Conservation (phyloP, 2,888 invertebrate genomes). For the Drosophila mettleri region DNA sequence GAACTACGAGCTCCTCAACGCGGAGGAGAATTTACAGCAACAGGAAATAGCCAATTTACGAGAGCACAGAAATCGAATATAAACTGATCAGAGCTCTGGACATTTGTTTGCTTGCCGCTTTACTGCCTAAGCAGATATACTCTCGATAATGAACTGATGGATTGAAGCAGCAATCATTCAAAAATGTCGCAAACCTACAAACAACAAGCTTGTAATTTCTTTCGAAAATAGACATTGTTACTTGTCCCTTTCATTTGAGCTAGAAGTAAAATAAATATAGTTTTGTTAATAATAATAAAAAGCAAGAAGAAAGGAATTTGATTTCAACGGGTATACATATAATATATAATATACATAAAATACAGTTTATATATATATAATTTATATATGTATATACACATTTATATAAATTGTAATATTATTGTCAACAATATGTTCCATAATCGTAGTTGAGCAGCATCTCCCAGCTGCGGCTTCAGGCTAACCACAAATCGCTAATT, state of each 20-base stretch:
- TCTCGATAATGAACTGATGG: too few relatives aligned
- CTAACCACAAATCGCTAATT: slow-evolving; percentile 35
- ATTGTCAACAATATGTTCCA: slow-evolving; percentile 79
- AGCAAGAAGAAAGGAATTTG: slow-evolving; percentile 39
- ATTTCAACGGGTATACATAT: slow-evolving; percentile 49
- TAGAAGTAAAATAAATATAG: slow-evolving; percentile 36
- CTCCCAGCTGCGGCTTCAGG: slow-evolving; percentile 61
- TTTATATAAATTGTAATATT: slow-evolving; percentile 69
- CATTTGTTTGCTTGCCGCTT: slow-evolving; percentile 5
- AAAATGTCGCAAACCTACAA: slow-evolving; percentile 1
- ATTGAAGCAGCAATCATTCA: slow-evolving; percentile 12
- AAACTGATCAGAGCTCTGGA: neutral
- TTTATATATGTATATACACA: slow-evolving; percentile 38
- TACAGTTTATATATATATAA: slow-evolving; percentile 41
- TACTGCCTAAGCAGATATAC: neutral
- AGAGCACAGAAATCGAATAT: slow-evolving; percentile 25
- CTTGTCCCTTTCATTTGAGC: slow-evolving; percentile 15
- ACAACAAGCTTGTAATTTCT: neutral
- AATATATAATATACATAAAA: slow-evolving; percentile 52
- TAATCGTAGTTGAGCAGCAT: slow-evolving; percentile 55
- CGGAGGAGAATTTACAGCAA: slow-evolving; percentile 47
- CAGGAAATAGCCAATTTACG: slow-evolving; percentile 50
- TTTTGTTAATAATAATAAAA: slow-evolving; percentile 11
- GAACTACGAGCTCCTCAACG: slow-evolving; percentile 58
- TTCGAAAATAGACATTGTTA: neutral